Evolutionary conservation across 2,797 vertebrate genomes (phyloP).

Genomic region (Cuculus canorus): DNA sequence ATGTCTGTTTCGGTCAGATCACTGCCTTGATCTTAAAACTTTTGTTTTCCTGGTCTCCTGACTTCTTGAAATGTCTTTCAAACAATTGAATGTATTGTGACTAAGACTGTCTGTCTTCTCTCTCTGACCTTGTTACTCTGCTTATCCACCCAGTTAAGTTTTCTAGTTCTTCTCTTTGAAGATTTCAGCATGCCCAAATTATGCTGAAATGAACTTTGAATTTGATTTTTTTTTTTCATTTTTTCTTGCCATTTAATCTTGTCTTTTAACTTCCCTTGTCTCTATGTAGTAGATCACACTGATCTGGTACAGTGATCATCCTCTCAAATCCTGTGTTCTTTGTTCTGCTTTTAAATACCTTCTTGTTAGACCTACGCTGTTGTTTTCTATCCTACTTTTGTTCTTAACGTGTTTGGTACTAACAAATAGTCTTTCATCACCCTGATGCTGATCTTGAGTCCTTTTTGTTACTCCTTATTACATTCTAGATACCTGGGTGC

Average conservation of each 20-base stretch:
- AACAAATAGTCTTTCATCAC: neutral
- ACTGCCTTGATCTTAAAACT: neutral
- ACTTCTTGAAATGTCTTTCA: neutral
- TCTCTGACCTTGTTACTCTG: conserved; percentile 11
- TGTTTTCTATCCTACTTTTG: neutral
- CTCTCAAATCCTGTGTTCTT: neutral
- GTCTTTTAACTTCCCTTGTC: neutral
- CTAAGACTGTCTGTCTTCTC: neutral
- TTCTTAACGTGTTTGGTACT: neutral
- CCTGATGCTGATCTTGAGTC: neutral
- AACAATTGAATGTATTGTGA: neutral
- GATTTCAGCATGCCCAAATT: neutral
- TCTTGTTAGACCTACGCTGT: neutral
- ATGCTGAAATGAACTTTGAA: neutral
- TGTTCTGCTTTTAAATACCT: neutral
- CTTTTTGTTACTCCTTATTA: neutral
- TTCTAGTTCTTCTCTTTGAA: neutral
- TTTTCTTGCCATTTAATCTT: neutral
- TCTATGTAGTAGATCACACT: neutral
- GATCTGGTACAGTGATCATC: neutral
- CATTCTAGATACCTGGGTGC: neutral
- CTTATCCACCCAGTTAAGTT: neutral
- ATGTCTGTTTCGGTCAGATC: neutral
- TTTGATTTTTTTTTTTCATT: neutral
- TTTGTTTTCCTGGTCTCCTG: neutral